Percentiles rank a stretch among this genome's conserved stretches.
phyloP scores from a whole-genome alignment of 2,797 vertebrate genomes.

The Enteromius trimaculatus region DNA sequence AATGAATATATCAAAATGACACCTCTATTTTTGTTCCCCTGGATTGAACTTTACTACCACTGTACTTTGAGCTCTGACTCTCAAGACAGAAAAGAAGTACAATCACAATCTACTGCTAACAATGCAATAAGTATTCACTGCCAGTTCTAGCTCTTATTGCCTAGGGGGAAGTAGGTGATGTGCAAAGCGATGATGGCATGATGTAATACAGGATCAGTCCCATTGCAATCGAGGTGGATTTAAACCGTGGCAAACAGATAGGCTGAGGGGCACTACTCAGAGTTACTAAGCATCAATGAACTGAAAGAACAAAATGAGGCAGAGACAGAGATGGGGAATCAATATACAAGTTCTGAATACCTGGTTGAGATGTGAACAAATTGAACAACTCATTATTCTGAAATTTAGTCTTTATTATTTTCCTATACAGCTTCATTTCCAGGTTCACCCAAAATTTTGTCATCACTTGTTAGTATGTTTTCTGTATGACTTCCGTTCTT shows the following conservation, averaged over 20 bases:
- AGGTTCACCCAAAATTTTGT: neutral
- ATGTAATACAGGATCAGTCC: slow-evolving; percentile 26
- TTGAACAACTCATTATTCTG: neutral
- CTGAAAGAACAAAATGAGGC: neutral
- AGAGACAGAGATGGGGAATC: neutral
- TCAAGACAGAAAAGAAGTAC: slow-evolving; percentile 10
- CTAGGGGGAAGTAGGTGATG: slow-evolving; percentile 17
- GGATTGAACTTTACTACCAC: neutral
- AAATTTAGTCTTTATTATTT: neutral
- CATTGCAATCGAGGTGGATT: slow-evolving; percentile 13
- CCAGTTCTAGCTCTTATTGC: slow-evolving; percentile 1
- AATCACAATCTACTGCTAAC: slow-evolving; percentile 23
- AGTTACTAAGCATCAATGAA: slow-evolving; percentile 16
- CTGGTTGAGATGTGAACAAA: slow-evolving; percentile 6
- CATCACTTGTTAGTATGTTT: neutral
- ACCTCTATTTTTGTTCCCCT: neutral
- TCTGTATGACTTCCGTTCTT: neutral
- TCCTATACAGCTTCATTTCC: too few species aligned
- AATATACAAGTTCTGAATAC: neutral
- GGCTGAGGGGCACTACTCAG: slow-evolving; percentile 8
- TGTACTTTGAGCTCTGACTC: slow-evolving; percentile 22
- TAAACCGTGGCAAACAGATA: slow-evolving; percentile 5
- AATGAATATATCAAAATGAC: neutral
- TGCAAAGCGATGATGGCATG: slow-evolving; percentile 40
- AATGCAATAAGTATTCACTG: slow-evolving; percentile 22